Conservation (phyloP, 2,888 invertebrate genomes). For the Drosophila antonietae region DNA sequence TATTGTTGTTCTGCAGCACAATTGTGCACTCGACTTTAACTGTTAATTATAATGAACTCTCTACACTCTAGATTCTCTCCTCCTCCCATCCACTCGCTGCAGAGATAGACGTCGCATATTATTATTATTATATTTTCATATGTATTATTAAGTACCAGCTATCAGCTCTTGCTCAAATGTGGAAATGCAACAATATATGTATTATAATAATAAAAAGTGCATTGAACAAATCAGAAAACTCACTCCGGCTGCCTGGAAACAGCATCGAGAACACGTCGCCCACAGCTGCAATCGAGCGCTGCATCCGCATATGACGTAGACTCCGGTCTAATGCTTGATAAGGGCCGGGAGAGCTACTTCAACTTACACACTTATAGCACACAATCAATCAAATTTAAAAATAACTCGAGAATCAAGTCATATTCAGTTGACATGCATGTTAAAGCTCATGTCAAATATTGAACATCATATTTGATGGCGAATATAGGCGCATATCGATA, state of each 20-base stretch:
- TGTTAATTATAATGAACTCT: constrained; percentile 42
- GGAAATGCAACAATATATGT: constrained; percentile 47
- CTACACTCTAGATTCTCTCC: background rate
- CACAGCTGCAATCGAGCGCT: constrained; percentile 42
- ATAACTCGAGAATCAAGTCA: background rate
- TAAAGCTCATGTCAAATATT: constrained; percentile 1
- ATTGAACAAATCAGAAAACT: constrained; percentile 41
- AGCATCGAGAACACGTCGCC: constrained; percentile 37
- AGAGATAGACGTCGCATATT: constrained; percentile 35
- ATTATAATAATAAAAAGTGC: constrained; percentile 36
- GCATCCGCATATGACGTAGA: constrained; percentile 55
- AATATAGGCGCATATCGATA: too few relatives aligned
- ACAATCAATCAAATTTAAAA: background rate
- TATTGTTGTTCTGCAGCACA: constrained; percentile 31
- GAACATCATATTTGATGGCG: too few relatives aligned
- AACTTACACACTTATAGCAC: background rate
- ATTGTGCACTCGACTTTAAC: constrained; percentile 46
- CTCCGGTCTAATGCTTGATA: constrained; percentile 10
- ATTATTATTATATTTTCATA: too few relatives aligned
- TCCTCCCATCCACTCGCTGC: background rate
- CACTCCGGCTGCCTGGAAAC: constrained; percentile 44
- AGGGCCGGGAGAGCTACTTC: constrained; percentile 3
- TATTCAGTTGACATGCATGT: constrained; percentile 1
- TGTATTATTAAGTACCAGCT: constrained; percentile 52
- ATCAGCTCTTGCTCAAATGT: constrained; percentile 49